phyloP scores from a whole-genome alignment of 2,113 vertebrate species.

The Chloebia gouldiae region DNA sequence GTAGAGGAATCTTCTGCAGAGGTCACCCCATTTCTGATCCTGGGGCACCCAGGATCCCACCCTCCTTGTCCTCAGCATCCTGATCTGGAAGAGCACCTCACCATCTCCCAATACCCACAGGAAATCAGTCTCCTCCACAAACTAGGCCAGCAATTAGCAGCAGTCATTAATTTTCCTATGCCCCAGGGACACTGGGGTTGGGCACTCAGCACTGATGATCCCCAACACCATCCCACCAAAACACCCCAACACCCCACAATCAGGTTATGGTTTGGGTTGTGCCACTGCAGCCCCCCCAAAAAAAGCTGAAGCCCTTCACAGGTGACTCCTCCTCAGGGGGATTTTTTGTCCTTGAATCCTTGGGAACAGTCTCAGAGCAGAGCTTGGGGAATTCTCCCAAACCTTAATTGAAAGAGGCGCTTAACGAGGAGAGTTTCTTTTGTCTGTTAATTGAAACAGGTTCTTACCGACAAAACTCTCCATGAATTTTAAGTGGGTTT shows the following conservation, averaged over 20 bases:
- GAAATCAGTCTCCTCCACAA: constrained; percentile 1
- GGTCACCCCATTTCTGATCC: not conserved
- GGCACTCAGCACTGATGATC: not conserved
- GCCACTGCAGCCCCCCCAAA: rapidly evolving
- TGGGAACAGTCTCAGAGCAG: not conserved
- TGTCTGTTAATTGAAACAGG: constrained; percentile 65
- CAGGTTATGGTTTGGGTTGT: not conserved
- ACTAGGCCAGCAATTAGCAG: constrained; percentile 36
- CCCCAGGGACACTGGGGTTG: not conserved
- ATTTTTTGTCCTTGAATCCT: constrained; percentile 25
- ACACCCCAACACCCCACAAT: not conserved
- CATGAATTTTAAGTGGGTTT: constrained; percentile 61
- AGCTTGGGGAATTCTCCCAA: constrained; percentile 52
- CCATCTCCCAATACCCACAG: not conserved
- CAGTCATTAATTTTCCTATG: not conserved
- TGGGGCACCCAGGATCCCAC: not conserved
- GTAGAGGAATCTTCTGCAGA: not conserved
- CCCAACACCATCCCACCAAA: not conserved
- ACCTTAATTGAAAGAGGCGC: constrained; percentile 55
- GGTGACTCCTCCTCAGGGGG: not conserved
- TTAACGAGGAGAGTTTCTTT: constrained; percentile 59
- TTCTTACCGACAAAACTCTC: constrained; percentile 62
- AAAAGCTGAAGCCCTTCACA: not conserved
- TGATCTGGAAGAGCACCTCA: not conserved
- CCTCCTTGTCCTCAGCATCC: not conserved